Conservation (phyloP, 2,113 vertebrate genomes). For the Aegotheles bennettii region DNA sequence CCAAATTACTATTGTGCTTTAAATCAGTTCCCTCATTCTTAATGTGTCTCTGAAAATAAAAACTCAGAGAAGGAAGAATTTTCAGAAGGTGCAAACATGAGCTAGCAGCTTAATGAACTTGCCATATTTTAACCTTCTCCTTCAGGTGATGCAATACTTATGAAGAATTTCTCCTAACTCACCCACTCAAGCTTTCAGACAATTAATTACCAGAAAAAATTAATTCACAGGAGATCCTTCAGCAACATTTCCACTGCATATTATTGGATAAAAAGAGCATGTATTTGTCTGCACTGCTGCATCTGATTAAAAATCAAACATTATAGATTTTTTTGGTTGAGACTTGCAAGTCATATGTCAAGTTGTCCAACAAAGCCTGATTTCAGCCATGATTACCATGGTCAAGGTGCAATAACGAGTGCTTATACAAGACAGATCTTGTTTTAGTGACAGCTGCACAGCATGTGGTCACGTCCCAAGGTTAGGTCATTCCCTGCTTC, state of each 20-base stretch:
- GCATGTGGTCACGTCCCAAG: background rate
- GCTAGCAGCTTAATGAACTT: background rate
- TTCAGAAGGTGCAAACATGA: background rate
- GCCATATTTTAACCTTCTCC: background rate
- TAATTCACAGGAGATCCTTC: background rate
- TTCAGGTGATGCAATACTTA: background rate
- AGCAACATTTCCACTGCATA: background rate
- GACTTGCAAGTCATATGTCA: background rate
- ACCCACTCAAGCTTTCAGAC: background rate
- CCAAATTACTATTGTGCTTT: background rate
- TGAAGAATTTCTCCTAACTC: background rate
- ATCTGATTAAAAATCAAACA: conserved; percentile 48
- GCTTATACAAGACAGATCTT: background rate
- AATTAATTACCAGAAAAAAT: background rate
- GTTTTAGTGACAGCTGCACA: background rate
- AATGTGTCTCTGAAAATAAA: background rate
- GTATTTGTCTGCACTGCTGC: background rate
- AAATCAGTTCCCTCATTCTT: background rate
- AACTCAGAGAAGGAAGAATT: background rate
- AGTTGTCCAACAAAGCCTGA: background rate
- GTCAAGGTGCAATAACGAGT: background rate
- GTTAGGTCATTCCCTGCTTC: background rate
- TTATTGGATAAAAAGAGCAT: background rate
- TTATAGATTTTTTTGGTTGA: background rate
- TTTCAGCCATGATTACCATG: background rate